phyloP scores from a whole-genome alignment of 2,113 vertebrate genomes.

The Canis aureus region DNA sequence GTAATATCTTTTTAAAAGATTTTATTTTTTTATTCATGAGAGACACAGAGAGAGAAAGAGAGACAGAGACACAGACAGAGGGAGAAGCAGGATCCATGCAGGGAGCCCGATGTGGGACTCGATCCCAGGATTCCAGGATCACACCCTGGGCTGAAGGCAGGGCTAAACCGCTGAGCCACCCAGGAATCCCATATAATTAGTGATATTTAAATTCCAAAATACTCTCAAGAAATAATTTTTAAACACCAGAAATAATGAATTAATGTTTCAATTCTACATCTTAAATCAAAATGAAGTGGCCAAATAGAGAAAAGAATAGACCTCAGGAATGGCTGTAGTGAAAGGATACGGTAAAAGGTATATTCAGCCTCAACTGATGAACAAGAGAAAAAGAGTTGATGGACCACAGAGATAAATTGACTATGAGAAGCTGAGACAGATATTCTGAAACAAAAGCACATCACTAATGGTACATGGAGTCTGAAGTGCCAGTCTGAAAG shows the following conservation, averaged over 20 bases:
- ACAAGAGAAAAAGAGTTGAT: not conserved
- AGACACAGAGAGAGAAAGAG: too few relatives aligned
- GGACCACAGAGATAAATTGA: not conserved
- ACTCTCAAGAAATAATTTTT: not conserved
- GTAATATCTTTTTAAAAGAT: not conserved
- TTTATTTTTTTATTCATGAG: too few relatives aligned
- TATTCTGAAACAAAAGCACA: not conserved
- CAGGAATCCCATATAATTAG: not conserved
- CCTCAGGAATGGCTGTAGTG: not conserved
- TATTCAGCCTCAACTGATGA: not conserved
- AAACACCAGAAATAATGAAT: not conserved
- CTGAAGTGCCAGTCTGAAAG: not conserved
- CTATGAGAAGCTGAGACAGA: not conserved
- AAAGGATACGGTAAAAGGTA: not conserved
- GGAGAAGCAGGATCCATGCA: too few relatives aligned
- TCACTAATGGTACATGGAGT: not conserved
- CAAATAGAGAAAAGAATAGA: not conserved
- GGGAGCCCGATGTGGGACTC: too few relatives aligned
- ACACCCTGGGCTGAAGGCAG: too few relatives aligned
- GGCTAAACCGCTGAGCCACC: too few relatives aligned
- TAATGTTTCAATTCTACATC: not conserved
- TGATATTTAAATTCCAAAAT: constrained; percentile 48
- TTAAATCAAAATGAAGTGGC: constrained; percentile 18
- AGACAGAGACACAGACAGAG: too few relatives aligned
- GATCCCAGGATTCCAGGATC: too few relatives aligned